Evolutionary conservation across 2,797 vertebrate species (phyloP), one percentile per base, ranked within the genome.

Genomic region (Melanogrammus aeglefinus): DNA sequence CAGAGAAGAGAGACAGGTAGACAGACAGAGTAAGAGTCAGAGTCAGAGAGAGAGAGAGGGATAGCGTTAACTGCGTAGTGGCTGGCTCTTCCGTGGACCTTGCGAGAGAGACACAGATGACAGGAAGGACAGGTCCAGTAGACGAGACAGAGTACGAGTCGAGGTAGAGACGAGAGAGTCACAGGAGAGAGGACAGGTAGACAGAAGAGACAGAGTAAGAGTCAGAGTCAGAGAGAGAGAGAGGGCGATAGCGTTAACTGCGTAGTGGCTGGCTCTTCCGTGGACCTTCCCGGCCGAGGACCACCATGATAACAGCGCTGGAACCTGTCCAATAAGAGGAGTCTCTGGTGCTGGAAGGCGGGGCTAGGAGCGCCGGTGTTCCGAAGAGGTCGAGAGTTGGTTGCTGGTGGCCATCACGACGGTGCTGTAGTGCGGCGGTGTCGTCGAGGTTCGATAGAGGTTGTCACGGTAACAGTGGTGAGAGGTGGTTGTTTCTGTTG

Each of bases 371-470:
- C 24, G 24, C 24, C 63, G 82, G 39, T 63, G 79, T 72, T 18
- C 8, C 72, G 57, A 33, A 9, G 82, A 86, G 86, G 87, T 90
- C 85, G 74, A 81, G 85, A 80, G 84, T 86, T 27, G 57, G 77
- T 77, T 76, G 90, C 79, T 87, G 44, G 27, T 76, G 83, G 84
- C 85, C 44, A 39, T 87, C 83, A 74, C 77, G n/a, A 74, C 78
- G n/a, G 75, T 27, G 63, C 29, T 84, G 79, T 81, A 36, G 82
- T 74, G 77, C 82, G 72, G 75, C 83, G 80, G 83, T 77, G 78
- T 86, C 79, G 6, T 29, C n/a, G 77, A 87, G 84, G 86, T 87
- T 88, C 85, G 87, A 87, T 86, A 79, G 78, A 74, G 85, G 89
- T 90, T 85, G 86, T 89, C 83, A 83, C 78, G 76, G 84, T 80